Conservation (phyloP, 2,797 vertebrate genomes). For the Pelochelys cantorii region DNA sequence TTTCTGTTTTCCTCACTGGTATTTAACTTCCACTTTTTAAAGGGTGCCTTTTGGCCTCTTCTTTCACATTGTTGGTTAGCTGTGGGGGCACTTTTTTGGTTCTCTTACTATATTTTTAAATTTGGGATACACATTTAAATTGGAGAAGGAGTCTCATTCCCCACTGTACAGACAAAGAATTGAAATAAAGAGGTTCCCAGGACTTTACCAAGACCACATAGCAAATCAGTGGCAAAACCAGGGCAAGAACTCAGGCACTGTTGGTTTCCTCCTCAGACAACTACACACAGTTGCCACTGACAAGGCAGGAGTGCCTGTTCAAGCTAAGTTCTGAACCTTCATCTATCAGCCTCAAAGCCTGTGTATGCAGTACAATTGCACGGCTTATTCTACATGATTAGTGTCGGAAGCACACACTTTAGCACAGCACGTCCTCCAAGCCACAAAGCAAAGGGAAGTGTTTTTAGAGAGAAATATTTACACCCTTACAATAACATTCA, state of each 20-base stretch:
- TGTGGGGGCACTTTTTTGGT: too few relatives aligned
- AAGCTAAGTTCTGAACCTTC: neutral
- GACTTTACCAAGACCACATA: neutral
- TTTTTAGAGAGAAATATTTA: neutral
- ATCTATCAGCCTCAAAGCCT: fast-evolving
- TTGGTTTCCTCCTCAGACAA: neutral
- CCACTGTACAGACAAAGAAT: neutral
- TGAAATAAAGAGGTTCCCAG: neutral
- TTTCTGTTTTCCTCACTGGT: too few relatives aligned
- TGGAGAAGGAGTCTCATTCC: neutral
- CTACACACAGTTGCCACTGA: neutral
- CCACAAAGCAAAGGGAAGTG: neutral
- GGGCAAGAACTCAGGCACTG: neutral
- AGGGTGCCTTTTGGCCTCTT: too few relatives aligned
- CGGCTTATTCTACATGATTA: neutral
- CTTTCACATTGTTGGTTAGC: too few relatives aligned
- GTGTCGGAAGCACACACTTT: neutral
- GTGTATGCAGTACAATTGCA: neutral
- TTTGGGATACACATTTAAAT: too few relatives aligned
- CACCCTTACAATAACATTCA: neutral
- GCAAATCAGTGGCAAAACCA: fast-evolving
- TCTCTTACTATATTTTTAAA: too few relatives aligned
- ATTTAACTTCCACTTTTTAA: too few relatives aligned
- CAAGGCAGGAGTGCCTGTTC: neutral
- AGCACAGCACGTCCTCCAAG: neutral